Evolutionary conservation across 2,113 vertebrate species (phyloP), one percentile per base, ranked within the genome.

Genomic region (Xiphorhynchus elegans): DNA sequence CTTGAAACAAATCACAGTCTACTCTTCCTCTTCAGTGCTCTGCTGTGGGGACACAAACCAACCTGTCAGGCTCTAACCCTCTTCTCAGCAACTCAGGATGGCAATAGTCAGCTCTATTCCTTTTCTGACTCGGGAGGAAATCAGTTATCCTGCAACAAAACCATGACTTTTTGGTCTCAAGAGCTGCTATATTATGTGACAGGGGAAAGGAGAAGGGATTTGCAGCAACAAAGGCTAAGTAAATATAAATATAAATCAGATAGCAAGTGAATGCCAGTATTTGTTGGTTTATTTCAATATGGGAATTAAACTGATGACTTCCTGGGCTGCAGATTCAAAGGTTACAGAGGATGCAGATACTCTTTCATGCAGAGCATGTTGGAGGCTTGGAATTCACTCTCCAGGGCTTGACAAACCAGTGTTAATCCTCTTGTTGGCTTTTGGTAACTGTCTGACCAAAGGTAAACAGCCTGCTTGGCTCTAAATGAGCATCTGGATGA

Each of bases 401-500:
- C 28, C 11, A 39, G 25, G 29, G 64, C 82, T 90, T 92, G 68
- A 68, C 69, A 89, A 5, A 75, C 33, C 44, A 91, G 62, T 73
- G 75, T 67, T 89, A 92, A 92, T 89, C 69, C 84, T 68, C 19
- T 5, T 75, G 37, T 70, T 91, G 84, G 44, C 49, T 89, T 77
- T 72, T 82, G 69, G 74, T 46, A 95, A 79, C 58, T 40, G 49
- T 89, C 49, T 40, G 68, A 56, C 24, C 47, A 88, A 89, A 81
- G 60, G 62, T 84, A 95, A 95, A 92, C 24, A 95, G 21, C 24
- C 26, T 84, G 35, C 64, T 94, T 81, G 13, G 75, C 91, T 82
- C 47, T 56, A 56, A 91, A 75, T 2, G 9, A 78, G 76, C 25
- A 81, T 67, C 60, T 82, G 53, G 64, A 37, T 87, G 78, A 84